Conservation (phyloP, 1,140 invertebrate species). For the Penaeus chinensis region DNA sequence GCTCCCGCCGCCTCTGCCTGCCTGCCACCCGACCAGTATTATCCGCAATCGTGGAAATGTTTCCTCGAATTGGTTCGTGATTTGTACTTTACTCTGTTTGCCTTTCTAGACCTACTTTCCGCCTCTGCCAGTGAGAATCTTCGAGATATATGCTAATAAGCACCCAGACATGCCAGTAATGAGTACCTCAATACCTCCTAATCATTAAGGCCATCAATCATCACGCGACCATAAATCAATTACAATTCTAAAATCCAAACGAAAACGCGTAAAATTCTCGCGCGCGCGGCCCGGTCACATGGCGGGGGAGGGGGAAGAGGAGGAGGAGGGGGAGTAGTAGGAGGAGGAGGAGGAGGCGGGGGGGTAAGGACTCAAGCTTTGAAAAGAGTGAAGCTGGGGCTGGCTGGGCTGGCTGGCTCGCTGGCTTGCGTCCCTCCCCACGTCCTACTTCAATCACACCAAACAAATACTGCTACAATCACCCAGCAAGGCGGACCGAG, state of each 20-base stretch:
- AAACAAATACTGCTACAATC: conserved; percentile 62
- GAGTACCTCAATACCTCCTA: conserved; percentile 9
- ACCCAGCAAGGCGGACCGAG: conserved; percentile 57
- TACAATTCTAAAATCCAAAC: conserved; percentile 63
- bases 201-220: conserved; percentile 57
- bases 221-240: conserved; percentile 60
- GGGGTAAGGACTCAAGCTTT: conserved; percentile 55
- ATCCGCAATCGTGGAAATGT: conserved; percentile 63
- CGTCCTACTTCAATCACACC: conserved; percentile 61
- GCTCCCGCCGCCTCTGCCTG: conserved; percentile 28
- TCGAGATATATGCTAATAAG: background rate
- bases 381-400: conserved; percentile 61
- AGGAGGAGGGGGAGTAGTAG: conserved; percentile 3
- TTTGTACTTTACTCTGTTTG: conserved; percentile 32
- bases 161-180: conserved; percentile 14
- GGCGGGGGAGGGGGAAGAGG: conserved; percentile 35
- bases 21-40: conserved; percentile 50
- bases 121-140: background rate
- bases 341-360: conserved; percentile 14
- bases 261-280: conserved; percentile 60
- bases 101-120: background rate
- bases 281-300: conserved; percentile 61
- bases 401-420: conserved; percentile 48
- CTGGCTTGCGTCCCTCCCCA: conserved; percentile 56
- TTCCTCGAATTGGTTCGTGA: conserved; percentile 56